phyloP scores from a whole-genome alignment of 2,797 vertebrate genomes.

The Vireo griseus region DNA sequence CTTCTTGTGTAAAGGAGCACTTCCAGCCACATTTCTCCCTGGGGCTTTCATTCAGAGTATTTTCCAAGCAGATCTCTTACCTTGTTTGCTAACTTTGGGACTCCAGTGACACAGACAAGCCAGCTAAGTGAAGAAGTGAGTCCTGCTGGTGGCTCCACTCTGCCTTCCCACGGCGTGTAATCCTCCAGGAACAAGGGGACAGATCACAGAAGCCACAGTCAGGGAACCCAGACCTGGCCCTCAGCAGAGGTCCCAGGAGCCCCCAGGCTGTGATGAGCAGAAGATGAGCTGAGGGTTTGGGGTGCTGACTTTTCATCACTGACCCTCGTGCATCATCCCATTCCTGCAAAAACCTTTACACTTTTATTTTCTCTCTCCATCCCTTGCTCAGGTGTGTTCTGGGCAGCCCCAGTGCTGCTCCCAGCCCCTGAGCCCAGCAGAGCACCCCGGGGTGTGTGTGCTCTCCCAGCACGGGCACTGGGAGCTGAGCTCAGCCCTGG shows the following conservation, averaged over 20 bases:
- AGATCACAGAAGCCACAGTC: neutral
- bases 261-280: neutral
- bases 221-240: no score
- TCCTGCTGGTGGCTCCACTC: neutral
- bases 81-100: neutral
- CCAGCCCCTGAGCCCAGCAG: accelerated
- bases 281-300: neutral
- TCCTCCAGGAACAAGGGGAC: neutral
- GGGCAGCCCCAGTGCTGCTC: no score
- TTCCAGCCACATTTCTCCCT: neutral
- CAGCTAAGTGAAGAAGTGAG: neutral
- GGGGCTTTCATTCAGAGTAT: neutral
- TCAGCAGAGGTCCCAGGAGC: neutral
- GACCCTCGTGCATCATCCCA: accelerated
- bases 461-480: accelerated
- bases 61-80: neutral
- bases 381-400: no score
- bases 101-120: neutral
- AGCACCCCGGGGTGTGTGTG: neutral
- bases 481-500: neutral
- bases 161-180: neutral
- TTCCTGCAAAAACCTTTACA: neutral
- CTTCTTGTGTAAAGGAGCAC: neutral
- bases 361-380: neutral
- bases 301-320: neutral